phyloP scores from a whole-genome alignment of 2,113 vertebrate species.

The Onychostoma macrolepis region DNA sequence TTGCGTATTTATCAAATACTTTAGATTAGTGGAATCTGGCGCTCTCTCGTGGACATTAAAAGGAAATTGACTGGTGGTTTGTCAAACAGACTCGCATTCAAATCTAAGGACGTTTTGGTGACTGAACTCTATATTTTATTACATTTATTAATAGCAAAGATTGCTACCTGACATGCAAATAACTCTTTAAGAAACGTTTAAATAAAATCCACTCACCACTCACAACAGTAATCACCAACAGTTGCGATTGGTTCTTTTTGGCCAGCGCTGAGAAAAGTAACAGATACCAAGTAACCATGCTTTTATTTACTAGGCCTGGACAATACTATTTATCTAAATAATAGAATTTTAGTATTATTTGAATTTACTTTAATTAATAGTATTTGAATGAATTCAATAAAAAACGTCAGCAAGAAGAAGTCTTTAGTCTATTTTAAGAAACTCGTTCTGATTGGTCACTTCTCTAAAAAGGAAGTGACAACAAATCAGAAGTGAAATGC shows the following conservation, averaged over 20 bases:
- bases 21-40: background rate
- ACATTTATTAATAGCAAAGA: background rate
- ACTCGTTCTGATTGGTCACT: background rate
- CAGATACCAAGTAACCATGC: background rate
- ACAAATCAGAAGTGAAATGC: background rate
- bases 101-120: background rate
- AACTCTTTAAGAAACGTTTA: background rate
- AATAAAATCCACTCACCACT: background rate
- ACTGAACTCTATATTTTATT: background rate
- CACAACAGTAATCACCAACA: background rate
- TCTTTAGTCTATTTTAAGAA: background rate
- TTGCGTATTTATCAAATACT: background rate
- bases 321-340: background rate
- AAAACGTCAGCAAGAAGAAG: background rate
- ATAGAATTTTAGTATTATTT: background rate
- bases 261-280: background rate
- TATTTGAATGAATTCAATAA: background rate
- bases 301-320: background rate
- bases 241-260: background rate
- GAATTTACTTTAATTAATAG: background rate
- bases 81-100: background rate
- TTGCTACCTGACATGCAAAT: background rate
- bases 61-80: background rate
- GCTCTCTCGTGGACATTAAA: background rate
- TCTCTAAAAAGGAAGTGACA: background rate